These are phyloP conservation scores for Eciton burchellii DNA, from an alignment of 1,140 invertebrate species.

Conservation along the genomic window DNA sequence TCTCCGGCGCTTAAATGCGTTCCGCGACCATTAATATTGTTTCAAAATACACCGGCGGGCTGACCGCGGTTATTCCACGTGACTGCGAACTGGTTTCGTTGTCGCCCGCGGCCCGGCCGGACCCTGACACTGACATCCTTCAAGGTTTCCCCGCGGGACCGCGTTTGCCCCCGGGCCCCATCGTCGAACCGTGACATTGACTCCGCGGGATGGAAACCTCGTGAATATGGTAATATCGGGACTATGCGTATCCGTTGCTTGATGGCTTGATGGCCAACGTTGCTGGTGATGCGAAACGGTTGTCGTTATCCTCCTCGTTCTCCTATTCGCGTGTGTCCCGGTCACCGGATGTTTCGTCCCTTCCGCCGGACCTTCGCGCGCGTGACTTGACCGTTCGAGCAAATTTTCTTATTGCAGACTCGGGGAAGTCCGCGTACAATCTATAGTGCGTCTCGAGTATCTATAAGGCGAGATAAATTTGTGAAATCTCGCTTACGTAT, in stretches of 20 bases:
- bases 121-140: slow-evolving; percentile 82
- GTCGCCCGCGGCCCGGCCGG: slow-evolving; percentile 71
- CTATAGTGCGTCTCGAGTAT: slow-evolving; percentile 8
- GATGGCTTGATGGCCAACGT: slow-evolving; percentile 56
- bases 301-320: slow-evolving; percentile 46
- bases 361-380: background rate
- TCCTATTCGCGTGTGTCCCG: slow-evolving; percentile 13
- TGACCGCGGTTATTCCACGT: slow-evolving; percentile 57
- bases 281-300: slow-evolving; percentile 40
- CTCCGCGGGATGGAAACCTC: slow-evolving; percentile 80
- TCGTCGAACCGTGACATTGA: slow-evolving; percentile 81
- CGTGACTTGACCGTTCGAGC: background rate
- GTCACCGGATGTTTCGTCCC: slow-evolving; percentile 62
- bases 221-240: slow-evolving; percentile 79
- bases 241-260: slow-evolving; percentile 56
- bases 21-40: slow-evolving; percentile 76
- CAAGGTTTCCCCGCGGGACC: slow-evolving; percentile 74
- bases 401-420: slow-evolving; percentile 34
- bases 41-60: slow-evolving; percentile 69
- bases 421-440: background rate
- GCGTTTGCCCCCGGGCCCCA: slow-evolving; percentile 47
- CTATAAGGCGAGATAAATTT: slow-evolving; percentile 13
- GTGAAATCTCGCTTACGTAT: too few species aligned
- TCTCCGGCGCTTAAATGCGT: slow-evolving; percentile 29
- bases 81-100: slow-evolving; percentile 80